A percentile compares a stretch with the other conserved stretches of the same genome.
Conservation (phyloP, 2,888 invertebrate species). For the Apamea crenata region DNA sequence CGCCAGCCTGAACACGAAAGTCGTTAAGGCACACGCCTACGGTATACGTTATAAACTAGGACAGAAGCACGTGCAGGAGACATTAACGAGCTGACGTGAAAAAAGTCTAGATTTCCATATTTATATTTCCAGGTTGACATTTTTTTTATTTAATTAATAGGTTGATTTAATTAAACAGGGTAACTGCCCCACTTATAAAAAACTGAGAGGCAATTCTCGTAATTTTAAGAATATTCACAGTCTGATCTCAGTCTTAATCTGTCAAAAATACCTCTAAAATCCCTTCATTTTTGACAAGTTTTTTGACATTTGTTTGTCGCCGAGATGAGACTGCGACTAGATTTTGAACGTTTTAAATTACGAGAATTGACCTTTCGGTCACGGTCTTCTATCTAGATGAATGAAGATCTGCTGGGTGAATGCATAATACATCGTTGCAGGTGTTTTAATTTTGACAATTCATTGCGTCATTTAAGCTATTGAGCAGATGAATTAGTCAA, state of each 20-base stretch:
- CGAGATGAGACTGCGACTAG: no score
- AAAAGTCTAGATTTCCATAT: background rate
- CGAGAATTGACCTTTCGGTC: no score
- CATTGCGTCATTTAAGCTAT: background rate
- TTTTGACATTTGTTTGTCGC: no score
- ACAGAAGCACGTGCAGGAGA: constrained; percentile 25
- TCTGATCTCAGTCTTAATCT: no score
- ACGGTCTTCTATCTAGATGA: background rate
- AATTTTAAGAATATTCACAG: no score
- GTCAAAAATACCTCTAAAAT: no score
- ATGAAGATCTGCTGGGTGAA: background rate
- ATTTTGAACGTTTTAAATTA: no score
- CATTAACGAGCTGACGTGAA: background rate
- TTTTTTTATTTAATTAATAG: no score
- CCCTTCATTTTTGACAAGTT: no score
- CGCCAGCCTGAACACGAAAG: background rate
- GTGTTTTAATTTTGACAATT: background rate
- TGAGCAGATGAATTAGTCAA: background rate
- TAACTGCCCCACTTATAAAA: background rate
- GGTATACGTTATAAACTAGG: constrained; percentile 30
- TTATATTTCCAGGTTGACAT: constrained; percentile 1
- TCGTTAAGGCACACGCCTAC: constrained; percentile 17
- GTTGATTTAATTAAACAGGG: no score
- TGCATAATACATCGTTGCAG: background rate
- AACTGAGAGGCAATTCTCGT: no score